Evolutionary conservation across 2,888 invertebrate genomes (phyloP).

Genomic region (Zaprionus bogoriensis): DNA sequence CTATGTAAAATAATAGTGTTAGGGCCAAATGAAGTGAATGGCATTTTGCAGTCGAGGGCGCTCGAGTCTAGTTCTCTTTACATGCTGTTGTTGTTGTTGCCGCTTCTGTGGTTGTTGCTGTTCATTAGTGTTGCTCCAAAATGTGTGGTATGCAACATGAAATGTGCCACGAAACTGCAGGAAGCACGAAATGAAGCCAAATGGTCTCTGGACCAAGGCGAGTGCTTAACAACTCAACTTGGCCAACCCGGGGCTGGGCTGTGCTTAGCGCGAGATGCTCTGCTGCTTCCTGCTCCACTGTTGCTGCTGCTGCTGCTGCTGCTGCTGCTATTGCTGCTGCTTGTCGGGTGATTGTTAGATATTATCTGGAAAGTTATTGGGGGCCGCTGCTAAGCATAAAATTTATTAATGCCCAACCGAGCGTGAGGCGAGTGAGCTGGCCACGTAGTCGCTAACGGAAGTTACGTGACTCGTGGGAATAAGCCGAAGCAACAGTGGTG

Average conservation of each 20-base stretch:
- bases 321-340: neutral
- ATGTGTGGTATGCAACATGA: slow-evolving; percentile 68
- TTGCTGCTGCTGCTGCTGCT: neutral
- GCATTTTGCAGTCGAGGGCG: too few relatives aligned
- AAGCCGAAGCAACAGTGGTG: slow-evolving; percentile 44
- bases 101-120: slow-evolving; percentile 11
- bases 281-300: neutral
- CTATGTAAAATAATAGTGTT: too few relatives aligned
- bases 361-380: slow-evolving; percentile 74
- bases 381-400: slow-evolving; percentile 67
- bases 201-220: slow-evolving; percentile 13
- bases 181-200: slow-evolving; percentile 43
- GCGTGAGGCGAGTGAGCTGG: slow-evolving; percentile 27
- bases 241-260: neutral
- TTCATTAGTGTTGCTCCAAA: slow-evolving; percentile 66
- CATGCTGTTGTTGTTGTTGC: neutral
- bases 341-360: slow-evolving; percentile 67
- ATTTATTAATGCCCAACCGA: slow-evolving; percentile 69
- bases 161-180: slow-evolving; percentile 53
- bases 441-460: slow-evolving; percentile 65
- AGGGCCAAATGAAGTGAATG: too few relatives aligned
- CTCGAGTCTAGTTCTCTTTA: too few relatives aligned
- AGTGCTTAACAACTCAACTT: slow-evolving; percentile 43
- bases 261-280: too few relatives aligned
- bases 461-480: slow-evolving; percentile 74